Percentiles rank a stretch among this genome's conserved stretches.
Evolutionary conservation across 35 echinoderm and acorn worm species (phyloP).

Genomic region (Nesometra sesokonis): DNA sequence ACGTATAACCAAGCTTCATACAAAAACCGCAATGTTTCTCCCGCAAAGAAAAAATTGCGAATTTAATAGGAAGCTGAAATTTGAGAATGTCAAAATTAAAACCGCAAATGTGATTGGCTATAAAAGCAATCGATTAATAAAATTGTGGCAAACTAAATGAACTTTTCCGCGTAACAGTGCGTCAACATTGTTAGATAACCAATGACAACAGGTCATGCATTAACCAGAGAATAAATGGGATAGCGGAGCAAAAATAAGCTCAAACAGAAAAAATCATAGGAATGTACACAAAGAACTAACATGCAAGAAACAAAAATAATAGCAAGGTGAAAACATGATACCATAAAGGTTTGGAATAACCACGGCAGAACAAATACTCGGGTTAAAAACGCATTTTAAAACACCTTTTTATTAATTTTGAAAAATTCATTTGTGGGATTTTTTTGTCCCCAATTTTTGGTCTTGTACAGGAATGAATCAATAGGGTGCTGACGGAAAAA

Average conservation of each 20-base stretch:
- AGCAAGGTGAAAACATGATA: neutral
- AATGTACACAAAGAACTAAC: neutral
- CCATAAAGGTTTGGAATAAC: neutral
- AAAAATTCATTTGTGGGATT: neutral
- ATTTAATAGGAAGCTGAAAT: neutral
- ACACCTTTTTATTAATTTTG: neutral
- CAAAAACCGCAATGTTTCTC: neutral
- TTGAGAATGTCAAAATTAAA: neutral
- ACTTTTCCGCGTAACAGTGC: neutral
- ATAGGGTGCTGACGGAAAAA: neutral
- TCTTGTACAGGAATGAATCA: neutral
- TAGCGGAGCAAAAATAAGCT: neutral
- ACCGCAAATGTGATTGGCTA: neutral
- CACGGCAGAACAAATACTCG: too few relatives aligned
- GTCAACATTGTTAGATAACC: neutral
- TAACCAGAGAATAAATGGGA: neutral
- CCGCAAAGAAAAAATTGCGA: neutral
- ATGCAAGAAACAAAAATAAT: neutral
- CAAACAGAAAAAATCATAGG: neutral
- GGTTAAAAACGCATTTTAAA: neutral
- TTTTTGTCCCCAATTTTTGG: neutral
- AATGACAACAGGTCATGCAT: neutral
- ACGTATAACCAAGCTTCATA: neutral
- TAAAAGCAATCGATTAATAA: too few relatives aligned
- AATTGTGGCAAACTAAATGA: neutral